Evolutionary conservation across 2,888 invertebrate species (phyloP).

Genomic region (Byasa hedistus): DNA sequence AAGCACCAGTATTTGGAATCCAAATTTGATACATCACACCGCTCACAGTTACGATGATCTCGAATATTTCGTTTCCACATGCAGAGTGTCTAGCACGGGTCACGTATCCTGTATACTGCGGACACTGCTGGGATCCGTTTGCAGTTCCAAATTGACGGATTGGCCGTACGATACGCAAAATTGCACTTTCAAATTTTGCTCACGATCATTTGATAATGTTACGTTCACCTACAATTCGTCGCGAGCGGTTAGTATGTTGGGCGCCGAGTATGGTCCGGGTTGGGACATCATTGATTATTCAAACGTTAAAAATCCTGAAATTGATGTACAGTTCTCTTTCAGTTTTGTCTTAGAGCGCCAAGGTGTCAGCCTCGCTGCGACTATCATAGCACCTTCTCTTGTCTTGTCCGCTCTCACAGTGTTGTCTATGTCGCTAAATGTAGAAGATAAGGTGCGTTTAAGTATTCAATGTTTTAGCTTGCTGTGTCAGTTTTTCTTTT

Average conservation of each 20-base stretch:
- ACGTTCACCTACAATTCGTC: too few relatives aligned
- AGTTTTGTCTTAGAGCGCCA: constrained; percentile 49
- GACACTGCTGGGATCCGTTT: constrained; percentile 29
- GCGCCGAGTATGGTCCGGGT: constrained; percentile 46
- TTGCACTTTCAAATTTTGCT: constrained; percentile 41
- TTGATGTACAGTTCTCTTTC: constrained; percentile 39
- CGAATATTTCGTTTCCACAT: constrained; percentile 29
- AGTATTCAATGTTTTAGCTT: constrained; percentile 41
- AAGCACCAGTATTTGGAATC: constrained; percentile 37
- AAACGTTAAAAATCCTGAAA: constrained; percentile 33
- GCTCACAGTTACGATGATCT: constrained; percentile 27
- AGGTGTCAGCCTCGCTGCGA: constrained; percentile 41
- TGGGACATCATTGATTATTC: constrained; percentile 49
- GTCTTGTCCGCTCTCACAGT: constrained; percentile 43
- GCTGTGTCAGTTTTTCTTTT: constrained; percentile 43
- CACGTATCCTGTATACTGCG: constrained; percentile 32
- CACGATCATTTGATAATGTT: constrained; percentile 20
- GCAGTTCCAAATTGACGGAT: constrained; percentile 40
- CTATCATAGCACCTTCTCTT: constrained; percentile 46
- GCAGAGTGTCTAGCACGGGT: constrained; percentile 38
- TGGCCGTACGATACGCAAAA: constrained; percentile 51
- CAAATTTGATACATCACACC: constrained; percentile 38
- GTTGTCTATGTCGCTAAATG: constrained; percentile 42
- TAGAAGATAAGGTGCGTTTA: constrained; percentile 39
- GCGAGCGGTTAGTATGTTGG: too few relatives aligned